phyloP scores from a whole-genome alignment of 2,113 vertebrate genomes.

The Orthonyx spaldingii region DNA sequence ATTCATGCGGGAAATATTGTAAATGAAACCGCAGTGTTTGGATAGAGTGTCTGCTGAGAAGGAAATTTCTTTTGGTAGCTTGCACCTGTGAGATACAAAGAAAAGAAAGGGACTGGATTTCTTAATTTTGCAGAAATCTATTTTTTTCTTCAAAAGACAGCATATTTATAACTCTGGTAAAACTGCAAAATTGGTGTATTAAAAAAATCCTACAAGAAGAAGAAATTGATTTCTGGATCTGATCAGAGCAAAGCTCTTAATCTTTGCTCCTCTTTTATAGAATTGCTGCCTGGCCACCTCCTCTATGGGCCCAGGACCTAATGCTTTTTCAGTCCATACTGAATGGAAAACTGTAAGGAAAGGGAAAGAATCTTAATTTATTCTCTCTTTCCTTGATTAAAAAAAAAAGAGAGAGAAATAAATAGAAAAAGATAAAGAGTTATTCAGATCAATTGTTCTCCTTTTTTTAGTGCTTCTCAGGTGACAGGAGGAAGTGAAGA shows the following conservation, averaged over 20 bases:
- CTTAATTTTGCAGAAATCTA: not conserved
- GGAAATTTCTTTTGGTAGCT: conserved; percentile 8
- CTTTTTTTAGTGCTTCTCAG: not conserved
- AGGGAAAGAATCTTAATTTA: not conserved
- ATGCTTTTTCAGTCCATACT: not conserved
- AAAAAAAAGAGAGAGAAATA: not conserved
- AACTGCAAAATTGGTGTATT: not conserved
- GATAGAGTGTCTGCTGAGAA: not conserved
- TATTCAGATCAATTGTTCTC: not conserved
- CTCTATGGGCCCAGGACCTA: not conserved
- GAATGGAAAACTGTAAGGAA: not conserved
- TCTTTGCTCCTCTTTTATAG: conserved; percentile 14
- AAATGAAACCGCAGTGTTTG: not conserved
- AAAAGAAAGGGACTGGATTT: not conserved
- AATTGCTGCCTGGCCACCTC: not conserved
- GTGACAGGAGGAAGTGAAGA: not conserved
- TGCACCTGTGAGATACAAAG: conserved; percentile 3
- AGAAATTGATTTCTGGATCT: conserved; percentile 26
- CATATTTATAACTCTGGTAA: not conserved
- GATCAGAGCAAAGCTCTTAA: conserved; percentile 4
- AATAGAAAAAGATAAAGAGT: not conserved
- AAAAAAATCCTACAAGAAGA: not conserved
- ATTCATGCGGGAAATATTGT: not conserved
- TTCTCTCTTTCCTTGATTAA: not conserved
- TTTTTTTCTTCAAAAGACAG: not conserved